Evolutionary conservation across 23 tunicate genomes (phyloP), one percentile per base, ranked within the genome.

Genomic region (Diplosoma virens): DNA sequence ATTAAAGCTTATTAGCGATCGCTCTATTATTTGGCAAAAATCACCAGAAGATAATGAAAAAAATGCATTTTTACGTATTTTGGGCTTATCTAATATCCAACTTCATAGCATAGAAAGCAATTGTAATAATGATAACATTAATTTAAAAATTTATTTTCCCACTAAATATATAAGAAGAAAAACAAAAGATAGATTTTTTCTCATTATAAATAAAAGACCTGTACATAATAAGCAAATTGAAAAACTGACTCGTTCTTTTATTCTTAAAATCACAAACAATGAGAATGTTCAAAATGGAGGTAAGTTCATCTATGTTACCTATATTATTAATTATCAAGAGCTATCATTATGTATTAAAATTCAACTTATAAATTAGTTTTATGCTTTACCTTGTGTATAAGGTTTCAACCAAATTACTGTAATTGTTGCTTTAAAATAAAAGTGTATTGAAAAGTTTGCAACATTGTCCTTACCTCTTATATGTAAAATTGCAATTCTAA

Each of bases 211-310:
- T 71, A 81, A 82, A 23, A 53, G 94, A 67, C 94, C 94, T 3
- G 71, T 87, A 0, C 78, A 87, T 3, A 59, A 81, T 54, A 87
- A 87, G 58, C 53, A 75, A 20, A 87, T 87, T 68, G 94, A 87
- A 61, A 81, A 81, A 59, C 6, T 76, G 14, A 32, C 81, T 7
- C 70, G 71, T 17, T 6, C 24, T 18, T 71, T 36, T 24, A 30
- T 58, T 25, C 58, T n/a, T 5, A 48, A 53, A 78, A 35, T 63
- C 28, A 6, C 71, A 3, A n/a, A 30, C 52, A 26, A 36, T 34
- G 28, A 35, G n/a, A 67, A 18, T 67, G 52, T 34, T 7, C 74
- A 67, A 34, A 34, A 34, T 34, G 30, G 3, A 17, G 74, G 74
- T 67, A 35, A 3, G 74, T 36, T 11, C 30, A 4, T n/a, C n/a